Evolutionary conservation across 2,797 vertebrate species (phyloP), one percentile per base, ranked within the genome.

Genomic region (Enteromius fasciolatus): DNA sequence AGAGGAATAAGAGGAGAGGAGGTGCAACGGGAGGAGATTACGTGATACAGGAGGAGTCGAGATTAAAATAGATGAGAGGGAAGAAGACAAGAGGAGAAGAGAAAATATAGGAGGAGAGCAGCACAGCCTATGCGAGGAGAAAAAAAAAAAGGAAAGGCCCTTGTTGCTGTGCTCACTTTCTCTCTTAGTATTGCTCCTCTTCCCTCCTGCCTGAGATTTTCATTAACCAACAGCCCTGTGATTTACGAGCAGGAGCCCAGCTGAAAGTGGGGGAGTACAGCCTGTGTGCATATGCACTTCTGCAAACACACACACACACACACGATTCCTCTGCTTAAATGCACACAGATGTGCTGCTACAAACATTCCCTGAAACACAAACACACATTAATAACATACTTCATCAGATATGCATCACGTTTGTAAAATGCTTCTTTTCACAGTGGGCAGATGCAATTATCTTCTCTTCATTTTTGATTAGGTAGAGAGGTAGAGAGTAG

Each of bases 201-300:
- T 80, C 46, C 72, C 80, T 81, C 66, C 73, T 87, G 73, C 52
- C 79, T 78, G 81, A 87, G 83, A 86, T 83, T 86, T 88, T 88
- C 83, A 87, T 88, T 88, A 85, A 76, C 81, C 68, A 82, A 80
- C 86, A 84, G 73, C 54, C 76, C 67, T 76, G 83, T 85, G 84
- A 88, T 89, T 88, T 88, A 86, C 48, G 81, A 85, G 80, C 64
- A 72, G 64, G 75, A 79, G 74, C 74, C 72, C 81, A 74, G 72
- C 73, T 77, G 83, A 68, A 78, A 61, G 78, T 76, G 66, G 85
- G 64, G 76, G 36, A 74, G 79, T 50, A 23, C 57, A 79, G 82
- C 20, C 61, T 66, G 78, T 81, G 83, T 70, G 78, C 70, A 84
- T 78, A 83, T 84, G 79, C 68, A 83, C 80, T 70, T 61, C 36